Evolutionary conservation across 1,140 invertebrate genomes (phyloP).

Genomic region (Leptonema lineaticorne): DNA sequence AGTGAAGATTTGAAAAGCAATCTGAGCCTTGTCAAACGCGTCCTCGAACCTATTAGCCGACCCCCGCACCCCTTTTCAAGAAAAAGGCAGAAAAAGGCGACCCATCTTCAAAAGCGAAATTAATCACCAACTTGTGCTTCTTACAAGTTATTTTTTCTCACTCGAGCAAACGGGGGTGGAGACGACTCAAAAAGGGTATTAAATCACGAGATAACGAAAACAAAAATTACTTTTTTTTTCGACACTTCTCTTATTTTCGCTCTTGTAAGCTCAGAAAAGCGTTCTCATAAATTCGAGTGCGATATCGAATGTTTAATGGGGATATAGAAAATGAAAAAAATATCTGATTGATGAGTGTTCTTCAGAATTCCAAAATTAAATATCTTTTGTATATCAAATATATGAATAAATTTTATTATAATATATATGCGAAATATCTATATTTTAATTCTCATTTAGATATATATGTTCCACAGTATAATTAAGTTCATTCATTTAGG

Average conservation of each 20-base stretch:
- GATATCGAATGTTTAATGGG: conserved; percentile 1
- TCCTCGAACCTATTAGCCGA: conserved; percentile 24
- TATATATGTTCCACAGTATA: too few relatives aligned
- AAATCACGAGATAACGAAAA: conserved; percentile 25
- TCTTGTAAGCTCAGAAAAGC: neutral
- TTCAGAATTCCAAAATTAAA: neutral
- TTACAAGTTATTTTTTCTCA: conserved; percentile 15
- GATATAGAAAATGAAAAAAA: neutral
- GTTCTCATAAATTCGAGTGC: neutral
- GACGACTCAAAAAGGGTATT: conserved; percentile 17
- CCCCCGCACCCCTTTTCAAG: conserved; percentile 1
- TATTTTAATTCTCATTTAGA: too few relatives aligned
- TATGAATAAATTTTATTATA: too few relatives aligned
- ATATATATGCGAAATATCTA: too few relatives aligned
- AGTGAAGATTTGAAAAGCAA: conserved; percentile 24
- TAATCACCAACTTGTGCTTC: conserved; percentile 25
- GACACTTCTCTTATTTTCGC: neutral
- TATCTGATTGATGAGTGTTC: conserved; percentile 6
- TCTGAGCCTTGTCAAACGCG: conserved; percentile 21
- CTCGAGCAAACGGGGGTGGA: neutral
- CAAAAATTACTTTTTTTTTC: conserved; percentile 18
- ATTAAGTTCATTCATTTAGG: too few relatives aligned
- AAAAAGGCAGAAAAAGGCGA: neutral
- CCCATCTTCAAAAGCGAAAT: conserved; percentile 16
- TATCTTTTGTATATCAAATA: too few relatives aligned